A percentile compares a stretch with the other conserved stretches of the same genome.
phyloP scores from a whole-genome alignment of 2,888 invertebrate species.

The Pardosa pseudoannulata region DNA sequence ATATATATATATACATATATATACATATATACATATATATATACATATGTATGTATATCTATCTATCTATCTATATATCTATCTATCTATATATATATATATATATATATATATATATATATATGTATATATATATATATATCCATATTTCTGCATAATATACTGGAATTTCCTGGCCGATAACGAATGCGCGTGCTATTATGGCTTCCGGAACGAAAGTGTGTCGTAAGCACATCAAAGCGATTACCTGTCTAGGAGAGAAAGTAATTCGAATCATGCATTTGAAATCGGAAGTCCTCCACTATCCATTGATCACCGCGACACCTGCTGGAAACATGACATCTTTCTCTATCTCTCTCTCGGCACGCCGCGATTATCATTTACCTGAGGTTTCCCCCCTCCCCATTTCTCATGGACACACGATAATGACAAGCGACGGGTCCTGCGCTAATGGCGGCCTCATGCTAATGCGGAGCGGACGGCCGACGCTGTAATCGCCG shows the following conservation, averaged over 20 bases:
- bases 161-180: too few species aligned
- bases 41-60: too few species aligned
- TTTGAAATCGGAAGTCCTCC: not conserved
- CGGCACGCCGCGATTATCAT: not conserved
- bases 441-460: not conserved
- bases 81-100: too few species aligned
- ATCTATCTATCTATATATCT: too few species aligned
- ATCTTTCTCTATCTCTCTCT: not conserved
- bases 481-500: not conserved
- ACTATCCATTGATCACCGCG: not conserved
- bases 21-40: too few species aligned
- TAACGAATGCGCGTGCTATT: too few species aligned
- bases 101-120: too few species aligned
- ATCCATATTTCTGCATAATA: too few species aligned
- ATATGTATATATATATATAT: too few species aligned
- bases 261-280: not conserved
- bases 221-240: not conserved
- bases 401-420: conserved; percentile 15
- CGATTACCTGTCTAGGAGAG: not conserved
- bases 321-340: not conserved
- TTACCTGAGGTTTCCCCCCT: not conserved
- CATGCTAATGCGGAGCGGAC: not conserved
- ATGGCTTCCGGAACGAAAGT: not conserved
- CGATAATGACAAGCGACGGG: not conserved
- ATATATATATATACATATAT: too few species aligned